Evolutionary conservation across 1,140 invertebrate genomes (phyloP).

Genomic region (Pseudobourletiella spinata): DNA sequence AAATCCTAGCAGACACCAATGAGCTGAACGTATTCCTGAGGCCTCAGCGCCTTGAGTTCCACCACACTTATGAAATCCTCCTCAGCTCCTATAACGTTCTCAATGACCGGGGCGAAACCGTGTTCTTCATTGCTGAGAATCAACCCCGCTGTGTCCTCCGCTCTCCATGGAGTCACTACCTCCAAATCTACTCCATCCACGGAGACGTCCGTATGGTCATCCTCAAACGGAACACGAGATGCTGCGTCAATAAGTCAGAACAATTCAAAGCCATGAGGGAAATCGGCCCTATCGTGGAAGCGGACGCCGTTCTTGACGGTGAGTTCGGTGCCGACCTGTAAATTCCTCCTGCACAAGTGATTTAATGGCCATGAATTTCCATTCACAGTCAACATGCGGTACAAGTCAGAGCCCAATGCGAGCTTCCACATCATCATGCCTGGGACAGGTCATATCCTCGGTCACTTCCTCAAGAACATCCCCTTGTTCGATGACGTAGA

Average conservation of each 20-base stretch:
- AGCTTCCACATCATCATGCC: too few species aligned
- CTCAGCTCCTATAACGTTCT: background rate
- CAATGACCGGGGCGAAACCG: background rate
- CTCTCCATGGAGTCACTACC: background rate
- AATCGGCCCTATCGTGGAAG: background rate
- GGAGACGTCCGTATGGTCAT: background rate
- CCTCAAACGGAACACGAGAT: background rate
- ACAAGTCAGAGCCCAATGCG: too few species aligned
- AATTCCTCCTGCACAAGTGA: too few species aligned
- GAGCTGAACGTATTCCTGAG: background rate
- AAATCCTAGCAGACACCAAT: background rate
- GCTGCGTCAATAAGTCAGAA: too few species aligned
- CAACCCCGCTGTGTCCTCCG: background rate
- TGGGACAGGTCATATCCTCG: too few species aligned
- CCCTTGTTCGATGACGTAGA: too few species aligned
- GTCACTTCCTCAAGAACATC: too few species aligned
- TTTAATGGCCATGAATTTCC: too few species aligned
- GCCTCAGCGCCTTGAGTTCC: background rate
- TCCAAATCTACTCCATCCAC: background rate
- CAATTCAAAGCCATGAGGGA: background rate
- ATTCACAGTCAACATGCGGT: too few species aligned
- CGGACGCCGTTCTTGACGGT: background rate
- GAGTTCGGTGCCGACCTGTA: too few species aligned
- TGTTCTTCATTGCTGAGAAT: background rate
- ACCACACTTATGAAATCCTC: background rate